These are phyloP conservation scores for Pseudorhiza aurosa DNA, from an alignment of 30 jellyfish, hydroid and myxozoan species.

Conservation along the genomic window DNA sequence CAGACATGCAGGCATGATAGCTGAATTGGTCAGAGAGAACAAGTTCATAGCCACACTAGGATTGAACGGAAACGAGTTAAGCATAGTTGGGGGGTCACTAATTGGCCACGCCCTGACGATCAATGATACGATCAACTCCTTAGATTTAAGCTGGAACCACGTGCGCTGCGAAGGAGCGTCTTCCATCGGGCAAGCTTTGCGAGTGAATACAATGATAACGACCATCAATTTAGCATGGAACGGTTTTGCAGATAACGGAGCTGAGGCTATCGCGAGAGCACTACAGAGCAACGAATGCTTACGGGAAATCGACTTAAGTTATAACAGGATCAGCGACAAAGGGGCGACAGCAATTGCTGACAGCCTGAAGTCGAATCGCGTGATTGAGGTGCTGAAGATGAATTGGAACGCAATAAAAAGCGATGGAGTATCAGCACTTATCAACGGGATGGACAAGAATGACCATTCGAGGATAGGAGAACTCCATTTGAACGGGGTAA, in stretches of 20 bases:
- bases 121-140: conserved; percentile 23
- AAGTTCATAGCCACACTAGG: neutral
- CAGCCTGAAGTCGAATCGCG: conserved; percentile 22
- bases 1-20: conserved; percentile 46
- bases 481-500: conserved; percentile 59
- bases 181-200: conserved; percentile 40
- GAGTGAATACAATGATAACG: conserved; percentile 1
- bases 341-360: conserved; percentile 52
- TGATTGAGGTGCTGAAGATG: conserved; percentile 16
- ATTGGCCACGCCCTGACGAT: conserved; percentile 34
- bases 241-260: conserved; percentile 78
- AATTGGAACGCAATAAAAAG: conserved; percentile 73
- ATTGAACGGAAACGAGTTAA: conserved; percentile 56
- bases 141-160: conserved; percentile 82
- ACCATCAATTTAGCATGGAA: conserved; percentile 72
- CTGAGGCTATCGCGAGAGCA: conserved; percentile 77
- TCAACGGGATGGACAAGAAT: conserved; percentile 36
- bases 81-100: conserved; percentile 36
- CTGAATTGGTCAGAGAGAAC: conserved; percentile 40
- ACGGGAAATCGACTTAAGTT: conserved; percentile 60
- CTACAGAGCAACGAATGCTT: conserved; percentile 24
- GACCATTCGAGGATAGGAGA: conserved; percentile 18
- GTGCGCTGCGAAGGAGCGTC: conserved; percentile 70
- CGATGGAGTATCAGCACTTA: conserved; percentile 44
- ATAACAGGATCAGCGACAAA: conserved; percentile 61